phyloP scores from a whole-genome alignment of 2,888 invertebrate genomes.

The Boloria euphrosyne region DNA sequence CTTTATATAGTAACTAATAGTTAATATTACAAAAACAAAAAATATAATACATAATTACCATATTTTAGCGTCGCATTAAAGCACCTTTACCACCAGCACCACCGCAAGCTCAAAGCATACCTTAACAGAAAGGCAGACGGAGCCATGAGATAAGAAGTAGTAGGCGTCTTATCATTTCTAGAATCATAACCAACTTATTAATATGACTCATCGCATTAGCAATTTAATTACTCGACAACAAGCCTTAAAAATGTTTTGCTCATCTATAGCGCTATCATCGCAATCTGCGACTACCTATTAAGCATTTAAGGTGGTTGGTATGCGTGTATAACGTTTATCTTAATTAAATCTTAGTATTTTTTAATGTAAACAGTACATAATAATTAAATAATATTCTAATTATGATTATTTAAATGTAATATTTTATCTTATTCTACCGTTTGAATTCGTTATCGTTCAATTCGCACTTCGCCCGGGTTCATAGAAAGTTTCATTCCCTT shows the following conservation, averaged over 20 bases:
- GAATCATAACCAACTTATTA: slow-evolving; percentile 51
- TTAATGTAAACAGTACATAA: slow-evolving; percentile 10
- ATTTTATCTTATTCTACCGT: too few relatives aligned
- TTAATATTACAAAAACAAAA: too few relatives aligned
- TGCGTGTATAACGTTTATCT: slow-evolving; percentile 14
- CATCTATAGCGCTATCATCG: slow-evolving; percentile 11
- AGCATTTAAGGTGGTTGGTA: slow-evolving; percentile 16
- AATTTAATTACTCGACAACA: slow-evolving; percentile 44
- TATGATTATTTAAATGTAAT: too few relatives aligned
- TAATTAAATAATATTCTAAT: background rate
- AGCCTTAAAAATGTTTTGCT: slow-evolving; percentile 17
- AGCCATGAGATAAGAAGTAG: slow-evolving; percentile 54
- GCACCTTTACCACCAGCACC: too few relatives aligned
- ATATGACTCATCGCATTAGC: slow-evolving; percentile 49
- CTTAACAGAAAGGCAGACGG: slow-evolving; percentile 33
- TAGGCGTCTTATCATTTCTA: slow-evolving; percentile 58
- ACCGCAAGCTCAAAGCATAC: slow-evolving; percentile 36
- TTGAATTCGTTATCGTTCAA: too few relatives aligned
- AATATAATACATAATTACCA: too few relatives aligned
- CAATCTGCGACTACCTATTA: slow-evolving; percentile 11
- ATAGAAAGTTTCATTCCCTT: too few relatives aligned
- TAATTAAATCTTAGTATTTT: slow-evolving; percentile 20
- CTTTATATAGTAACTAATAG: too few relatives aligned
- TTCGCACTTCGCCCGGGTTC: too few relatives aligned
- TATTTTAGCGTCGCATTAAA: slow-evolving; percentile 8